Evolutionary conservation across 2,797 vertebrate genomes (phyloP).

Genomic region (Semaprochilodus insignis): DNA sequence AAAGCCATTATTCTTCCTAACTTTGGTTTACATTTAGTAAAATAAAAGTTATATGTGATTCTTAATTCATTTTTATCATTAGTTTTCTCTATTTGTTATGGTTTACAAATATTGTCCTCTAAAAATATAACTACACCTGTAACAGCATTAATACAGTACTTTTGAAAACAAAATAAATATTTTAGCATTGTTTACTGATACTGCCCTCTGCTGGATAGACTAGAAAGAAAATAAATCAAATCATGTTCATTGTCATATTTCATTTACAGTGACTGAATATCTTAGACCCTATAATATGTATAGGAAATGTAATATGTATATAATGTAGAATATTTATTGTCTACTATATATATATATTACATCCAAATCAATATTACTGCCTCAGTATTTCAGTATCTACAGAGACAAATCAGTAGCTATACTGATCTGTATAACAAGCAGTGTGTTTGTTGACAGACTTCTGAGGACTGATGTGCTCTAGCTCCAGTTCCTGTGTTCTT

Average conservation of each 20-base stretch:
- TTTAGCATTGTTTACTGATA: background rate
- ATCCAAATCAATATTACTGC: background rate
- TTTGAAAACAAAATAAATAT: background rate
- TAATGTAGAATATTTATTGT: no score
- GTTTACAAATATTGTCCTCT: background rate
- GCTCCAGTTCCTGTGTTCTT: no score
- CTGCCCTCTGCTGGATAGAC: constrained; percentile 10
- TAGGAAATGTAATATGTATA: no score
- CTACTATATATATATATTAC: no score
- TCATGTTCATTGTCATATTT: no score
- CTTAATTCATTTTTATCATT: background rate
- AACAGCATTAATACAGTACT: background rate
- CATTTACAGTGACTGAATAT: no score
- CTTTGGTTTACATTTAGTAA: no score
- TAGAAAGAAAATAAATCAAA: background rate
- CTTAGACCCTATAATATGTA: no score
- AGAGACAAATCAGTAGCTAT: background rate
- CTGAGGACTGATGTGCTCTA: no score
- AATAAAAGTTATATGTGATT: background rate
- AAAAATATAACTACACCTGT: background rate
- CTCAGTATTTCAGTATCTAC: background rate
- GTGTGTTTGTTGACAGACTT: background rate
- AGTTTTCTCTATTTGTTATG: background rate
- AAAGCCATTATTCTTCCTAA: background rate
- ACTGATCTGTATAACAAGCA: background rate